A percentile compares a stretch with the other conserved stretches of the same genome.
Conservation (phyloP, 2,797 vertebrate genomes). For the Spea hammondii region DNA sequence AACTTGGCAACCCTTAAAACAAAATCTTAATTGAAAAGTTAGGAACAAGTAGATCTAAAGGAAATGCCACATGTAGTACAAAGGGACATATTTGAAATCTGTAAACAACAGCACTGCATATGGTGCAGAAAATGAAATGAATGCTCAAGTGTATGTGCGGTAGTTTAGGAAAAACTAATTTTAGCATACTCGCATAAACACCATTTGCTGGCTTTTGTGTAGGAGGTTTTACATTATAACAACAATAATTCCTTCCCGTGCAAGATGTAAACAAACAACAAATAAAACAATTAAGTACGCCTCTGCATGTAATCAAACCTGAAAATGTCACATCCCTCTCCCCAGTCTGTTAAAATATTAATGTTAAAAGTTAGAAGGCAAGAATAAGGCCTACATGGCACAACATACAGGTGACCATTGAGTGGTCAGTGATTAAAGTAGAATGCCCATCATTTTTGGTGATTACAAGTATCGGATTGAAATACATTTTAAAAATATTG, state of each 20-base stretch:
- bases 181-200: constrained; percentile 52
- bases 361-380: no score
- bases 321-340: constrained; percentile 26
- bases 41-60: background rate
- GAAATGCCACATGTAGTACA: constrained; percentile 36
- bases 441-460: background rate
- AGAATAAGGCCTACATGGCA: no score
- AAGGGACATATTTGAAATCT: constrained; percentile 39
- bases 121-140: constrained; percentile 39
- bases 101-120: constrained; percentile 51
- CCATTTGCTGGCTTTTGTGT: constrained; percentile 52
- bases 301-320: constrained; percentile 39
- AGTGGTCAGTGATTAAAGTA: no score
- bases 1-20: no score
- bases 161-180: constrained; percentile 46
- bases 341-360: constrained; percentile 14
- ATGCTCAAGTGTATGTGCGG: constrained; percentile 43
- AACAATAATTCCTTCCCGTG: constrained; percentile 45
- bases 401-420: no score
- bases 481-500: no score
- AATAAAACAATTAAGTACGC: constrained; percentile 50
- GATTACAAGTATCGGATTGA: no score
- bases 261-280: constrained; percentile 51
- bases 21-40: no score
- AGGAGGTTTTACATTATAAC: constrained; percentile 48